A percentile compares a stretch with the other conserved stretches of the same genome.
Evolutionary conservation across 2,797 vertebrate genomes (phyloP).

Genomic region (Notolepis coatsorum): DNA sequence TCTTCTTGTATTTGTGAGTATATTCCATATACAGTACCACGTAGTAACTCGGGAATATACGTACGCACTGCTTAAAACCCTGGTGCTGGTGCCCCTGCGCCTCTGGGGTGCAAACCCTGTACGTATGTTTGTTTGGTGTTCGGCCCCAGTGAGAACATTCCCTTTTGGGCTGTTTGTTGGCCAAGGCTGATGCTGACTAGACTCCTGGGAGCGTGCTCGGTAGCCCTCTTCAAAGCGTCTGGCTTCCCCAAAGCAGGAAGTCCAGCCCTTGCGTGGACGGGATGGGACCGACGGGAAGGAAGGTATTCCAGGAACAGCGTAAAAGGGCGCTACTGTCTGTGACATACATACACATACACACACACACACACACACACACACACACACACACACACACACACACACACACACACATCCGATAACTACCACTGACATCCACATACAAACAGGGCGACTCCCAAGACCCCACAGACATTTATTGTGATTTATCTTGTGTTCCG

Average conservation of each 20-base stretch:
- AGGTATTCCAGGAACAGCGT: constrained; percentile 81
- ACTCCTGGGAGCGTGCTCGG: constrained; percentile 66
- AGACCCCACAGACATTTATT: constrained; percentile 42
- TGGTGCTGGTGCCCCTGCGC: constrained; percentile 32
- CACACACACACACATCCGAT: background rate
- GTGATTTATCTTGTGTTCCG: constrained; percentile 62
- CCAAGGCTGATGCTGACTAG: constrained; percentile 68
- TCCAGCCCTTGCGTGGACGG: constrained; percentile 70
- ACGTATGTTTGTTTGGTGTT: constrained; percentile 58
- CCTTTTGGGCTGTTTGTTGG: constrained; percentile 72
- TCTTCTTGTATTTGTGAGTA: too few species aligned
- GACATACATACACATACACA: constrained; percentile 21
- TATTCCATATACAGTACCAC: too few species aligned
- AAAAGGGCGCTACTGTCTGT: constrained; percentile 58
- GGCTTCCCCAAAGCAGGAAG: constrained; percentile 79
- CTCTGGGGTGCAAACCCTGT: constrained; percentile 35
- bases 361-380: constrained; percentile 39
- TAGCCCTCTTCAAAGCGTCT: constrained; percentile 76
- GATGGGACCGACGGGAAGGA: constrained; percentile 77
- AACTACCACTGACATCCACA: constrained; percentile 31
- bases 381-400: background rate
- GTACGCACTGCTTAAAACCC: constrained; percentile 17
- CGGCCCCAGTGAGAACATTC: constrained; percentile 45
- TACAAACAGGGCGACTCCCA: constrained; percentile 47
- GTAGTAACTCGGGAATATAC: too few species aligned